Evolutionary conservation across 2,797 vertebrate genomes (phyloP).

Genomic region (Danio albolineatus): DNA sequence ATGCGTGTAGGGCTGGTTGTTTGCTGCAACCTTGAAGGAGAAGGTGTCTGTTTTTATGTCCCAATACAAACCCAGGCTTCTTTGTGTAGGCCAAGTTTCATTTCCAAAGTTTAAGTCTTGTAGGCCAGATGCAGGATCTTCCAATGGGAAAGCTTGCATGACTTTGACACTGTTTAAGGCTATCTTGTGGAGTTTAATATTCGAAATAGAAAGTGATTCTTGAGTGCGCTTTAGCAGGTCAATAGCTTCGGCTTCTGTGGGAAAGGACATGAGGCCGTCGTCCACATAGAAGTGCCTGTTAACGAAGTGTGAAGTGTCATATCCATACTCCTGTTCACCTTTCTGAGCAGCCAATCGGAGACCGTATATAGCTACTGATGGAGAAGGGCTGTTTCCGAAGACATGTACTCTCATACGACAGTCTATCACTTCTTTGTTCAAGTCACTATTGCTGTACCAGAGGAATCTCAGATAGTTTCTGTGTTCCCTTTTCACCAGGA

Average conservation of each 20-base stretch:
- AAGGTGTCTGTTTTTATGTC: slow-evolving; percentile 30
- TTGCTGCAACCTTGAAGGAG: slow-evolving; percentile 13
- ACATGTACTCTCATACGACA: slow-evolving; percentile 32
- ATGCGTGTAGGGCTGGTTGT: slow-evolving; percentile 24
- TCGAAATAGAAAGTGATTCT: slow-evolving; percentile 22
- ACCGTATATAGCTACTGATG: slow-evolving; percentile 25
- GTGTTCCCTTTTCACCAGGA: too few relatives aligned
- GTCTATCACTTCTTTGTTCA: slow-evolving; percentile 30
- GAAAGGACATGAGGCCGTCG: neutral
- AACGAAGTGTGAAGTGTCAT: neutral
- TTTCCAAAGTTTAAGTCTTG: slow-evolving; percentile 3
- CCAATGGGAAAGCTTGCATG: slow-evolving; percentile 14
- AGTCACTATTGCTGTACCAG: slow-evolving; percentile 8
- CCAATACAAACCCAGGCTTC: slow-evolving; percentile 23
- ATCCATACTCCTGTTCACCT: neutral
- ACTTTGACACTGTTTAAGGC: slow-evolving; percentile 3
- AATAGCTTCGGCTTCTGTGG: neutral
- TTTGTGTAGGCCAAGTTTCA: neutral
- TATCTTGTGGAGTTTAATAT: slow-evolving; percentile 39
- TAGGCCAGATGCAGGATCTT: neutral
- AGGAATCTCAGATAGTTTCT: too few relatives aligned
- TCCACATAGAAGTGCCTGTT: slow-evolving; percentile 37
- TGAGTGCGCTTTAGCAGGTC: slow-evolving; percentile 4
- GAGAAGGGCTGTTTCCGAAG: neutral
- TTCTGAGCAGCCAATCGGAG: slow-evolving; percentile 4